phyloP scores from a whole-genome alignment of 1,140 invertebrate species.

The Drosophila varians region DNA sequence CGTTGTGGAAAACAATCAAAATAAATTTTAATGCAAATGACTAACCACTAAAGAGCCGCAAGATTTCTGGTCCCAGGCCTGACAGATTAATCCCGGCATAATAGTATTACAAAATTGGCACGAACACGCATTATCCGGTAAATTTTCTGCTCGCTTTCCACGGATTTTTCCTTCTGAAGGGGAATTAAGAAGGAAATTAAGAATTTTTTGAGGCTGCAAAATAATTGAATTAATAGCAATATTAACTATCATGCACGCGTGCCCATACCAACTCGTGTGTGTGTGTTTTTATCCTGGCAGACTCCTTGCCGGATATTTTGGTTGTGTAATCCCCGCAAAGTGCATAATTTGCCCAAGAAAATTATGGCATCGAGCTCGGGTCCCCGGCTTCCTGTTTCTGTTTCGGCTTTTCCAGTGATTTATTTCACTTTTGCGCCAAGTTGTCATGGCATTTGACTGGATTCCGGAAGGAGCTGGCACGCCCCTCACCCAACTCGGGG shows the following conservation, averaged over 20 bases:
- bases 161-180: not conserved
- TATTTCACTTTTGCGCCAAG: constrained; percentile 70
- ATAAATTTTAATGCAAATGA: constrained; percentile 28
- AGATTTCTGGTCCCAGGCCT: not conserved
- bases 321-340: constrained; percentile 42
- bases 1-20: constrained; percentile 16
- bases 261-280: constrained; percentile 23
- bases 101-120: constrained; percentile 32
- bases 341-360: constrained; percentile 72
- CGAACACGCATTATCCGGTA: not conserved
- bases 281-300: not conserved
- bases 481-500: constrained; percentile 13
- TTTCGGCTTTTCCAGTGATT: constrained; percentile 65
- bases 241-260: constrained; percentile 47
- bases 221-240: constrained; percentile 29
- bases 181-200: not conserved
- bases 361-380: constrained; percentile 38
- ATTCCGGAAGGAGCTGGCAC: constrained; percentile 17
- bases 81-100: constrained; percentile 26
- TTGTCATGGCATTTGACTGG: constrained; percentile 68
- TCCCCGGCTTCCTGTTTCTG: constrained; percentile 47
- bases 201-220: constrained; percentile 8
- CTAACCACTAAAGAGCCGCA: not conserved
- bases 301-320: constrained; percentile 1
- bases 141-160: constrained; percentile 16